Conservation (phyloP, 2,888 invertebrate genomes). For the Artemia sp. region DNA sequence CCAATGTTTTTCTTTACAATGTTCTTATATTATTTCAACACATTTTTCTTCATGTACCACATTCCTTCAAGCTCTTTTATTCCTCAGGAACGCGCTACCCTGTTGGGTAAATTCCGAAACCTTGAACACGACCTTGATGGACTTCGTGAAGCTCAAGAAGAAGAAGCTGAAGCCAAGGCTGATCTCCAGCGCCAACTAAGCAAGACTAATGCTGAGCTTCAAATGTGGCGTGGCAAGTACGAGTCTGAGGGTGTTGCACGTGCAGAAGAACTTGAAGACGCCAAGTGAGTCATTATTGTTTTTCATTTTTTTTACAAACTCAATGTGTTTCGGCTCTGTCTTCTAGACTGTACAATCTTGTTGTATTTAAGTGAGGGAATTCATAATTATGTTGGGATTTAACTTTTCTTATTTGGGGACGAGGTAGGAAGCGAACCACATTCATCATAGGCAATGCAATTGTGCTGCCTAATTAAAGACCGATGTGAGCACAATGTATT, state of each 20-base stretch:
- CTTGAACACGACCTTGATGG: constrained; percentile 97
- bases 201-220: constrained; percentile 94
- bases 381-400: no score
- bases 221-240: constrained; percentile 96
- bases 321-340: no score
- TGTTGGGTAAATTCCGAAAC: constrained; percentile 95
- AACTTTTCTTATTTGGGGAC: no score
- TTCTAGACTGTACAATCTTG: no score
- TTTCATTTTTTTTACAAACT: not conserved
- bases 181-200: constrained; percentile 96
- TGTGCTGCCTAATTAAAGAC: no score
- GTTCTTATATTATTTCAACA: no score
- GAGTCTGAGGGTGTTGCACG: constrained; percentile 92
- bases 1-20: not conserved
- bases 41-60: no score
- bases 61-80: not conserved
- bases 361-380: no score
- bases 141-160: constrained; percentile 96
- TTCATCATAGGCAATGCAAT: no score
- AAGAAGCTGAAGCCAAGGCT: constrained; percentile 96
- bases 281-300: constrained; percentile 41
- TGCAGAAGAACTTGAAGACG: constrained; percentile 83
- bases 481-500: no score
- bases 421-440: no score
- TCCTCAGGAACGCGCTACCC: constrained; percentile 61